Evolutionary conservation across 92 coral and sea anemone genomes (phyloP).

Genomic region (Isaurus tuberculatus): DNA sequence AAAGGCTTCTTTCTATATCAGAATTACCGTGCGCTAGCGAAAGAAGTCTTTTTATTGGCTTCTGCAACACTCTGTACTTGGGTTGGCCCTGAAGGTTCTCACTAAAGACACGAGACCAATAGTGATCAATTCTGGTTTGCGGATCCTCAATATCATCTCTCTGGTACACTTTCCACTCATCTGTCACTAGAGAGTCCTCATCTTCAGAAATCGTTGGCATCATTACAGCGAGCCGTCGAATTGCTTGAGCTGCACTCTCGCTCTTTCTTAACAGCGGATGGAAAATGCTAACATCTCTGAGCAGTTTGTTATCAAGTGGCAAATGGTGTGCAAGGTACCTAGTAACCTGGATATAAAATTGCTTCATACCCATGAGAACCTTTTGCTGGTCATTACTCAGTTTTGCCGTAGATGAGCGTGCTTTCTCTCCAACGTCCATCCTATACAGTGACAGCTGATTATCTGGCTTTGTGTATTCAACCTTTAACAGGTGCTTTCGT

Average conservation of each 20-base stretch:
- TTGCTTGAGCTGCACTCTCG: neutral
- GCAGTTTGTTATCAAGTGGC: neutral
- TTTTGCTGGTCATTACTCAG: conserved; percentile 16
- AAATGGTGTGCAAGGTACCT: conserved; percentile 15
- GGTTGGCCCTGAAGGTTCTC: conserved; percentile 3
- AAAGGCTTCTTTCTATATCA: conserved; percentile 12
- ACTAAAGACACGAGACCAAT: neutral
- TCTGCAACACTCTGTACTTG: conserved; percentile 6
- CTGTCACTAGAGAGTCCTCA: conserved; percentile 7
- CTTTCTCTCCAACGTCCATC: conserved; percentile 53
- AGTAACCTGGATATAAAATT: conserved; percentile 15
- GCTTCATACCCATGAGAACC: conserved; percentile 16
- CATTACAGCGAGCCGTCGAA: conserved; percentile 13
- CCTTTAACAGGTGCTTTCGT: conserved; percentile 50
- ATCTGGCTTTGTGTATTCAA: conserved; percentile 47
- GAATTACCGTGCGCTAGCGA: conserved; percentile 9
- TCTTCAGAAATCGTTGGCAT: conserved; percentile 12
- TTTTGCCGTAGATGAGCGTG: conserved; percentile 5
- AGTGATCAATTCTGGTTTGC: conserved; percentile 12
- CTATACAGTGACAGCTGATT: conserved; percentile 35
- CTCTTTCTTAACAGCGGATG: conserved; percentile 15
- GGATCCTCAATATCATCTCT: conserved; percentile 15
- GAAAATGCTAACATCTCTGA: conserved; percentile 12
- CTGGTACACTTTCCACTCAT: conserved; percentile 11
- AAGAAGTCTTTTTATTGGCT: conserved; percentile 7